These are phyloP conservation scores for Podarcis cretensis DNA, from an alignment of 2,113 vertebrate species.

Conservation along the genomic window DNA sequence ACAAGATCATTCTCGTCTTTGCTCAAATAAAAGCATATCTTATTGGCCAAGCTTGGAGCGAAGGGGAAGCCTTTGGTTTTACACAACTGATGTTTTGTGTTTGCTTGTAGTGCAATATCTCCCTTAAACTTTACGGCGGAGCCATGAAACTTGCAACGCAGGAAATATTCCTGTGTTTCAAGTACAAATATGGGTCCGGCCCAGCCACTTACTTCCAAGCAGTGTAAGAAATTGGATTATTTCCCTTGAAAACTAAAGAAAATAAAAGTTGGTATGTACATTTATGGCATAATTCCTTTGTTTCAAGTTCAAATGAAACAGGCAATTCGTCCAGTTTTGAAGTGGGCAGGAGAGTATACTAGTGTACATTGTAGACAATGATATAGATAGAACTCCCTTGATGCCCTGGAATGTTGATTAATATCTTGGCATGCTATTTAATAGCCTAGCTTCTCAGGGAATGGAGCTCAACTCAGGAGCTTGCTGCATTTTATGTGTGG, in stretches of 20 bases:
- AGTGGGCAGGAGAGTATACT: background rate
- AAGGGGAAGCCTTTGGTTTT: background rate
- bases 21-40: constrained; percentile 10
- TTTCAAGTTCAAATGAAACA: background rate
- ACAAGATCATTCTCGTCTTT: background rate
- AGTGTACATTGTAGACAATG: too few relatives aligned
- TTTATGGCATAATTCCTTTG: background rate
- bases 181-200: background rate
- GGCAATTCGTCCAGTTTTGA: too few relatives aligned
- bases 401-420: background rate
- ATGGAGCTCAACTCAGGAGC: background rate
- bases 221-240: background rate
- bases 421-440: background rate
- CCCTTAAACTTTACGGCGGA: background rate
- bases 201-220: background rate
- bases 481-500: background rate
- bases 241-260: background rate
- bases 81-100: background rate
- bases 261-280: background rate
- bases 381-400: background rate
- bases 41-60: background rate
- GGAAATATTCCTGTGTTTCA: background rate
- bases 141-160: background rate
- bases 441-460: background rate
- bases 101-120: background rate